These are phyloP conservation scores for Sarcophaga variegata DNA, from an alignment of 2,888 invertebrate species.

Conservation along the genomic window DNA sequence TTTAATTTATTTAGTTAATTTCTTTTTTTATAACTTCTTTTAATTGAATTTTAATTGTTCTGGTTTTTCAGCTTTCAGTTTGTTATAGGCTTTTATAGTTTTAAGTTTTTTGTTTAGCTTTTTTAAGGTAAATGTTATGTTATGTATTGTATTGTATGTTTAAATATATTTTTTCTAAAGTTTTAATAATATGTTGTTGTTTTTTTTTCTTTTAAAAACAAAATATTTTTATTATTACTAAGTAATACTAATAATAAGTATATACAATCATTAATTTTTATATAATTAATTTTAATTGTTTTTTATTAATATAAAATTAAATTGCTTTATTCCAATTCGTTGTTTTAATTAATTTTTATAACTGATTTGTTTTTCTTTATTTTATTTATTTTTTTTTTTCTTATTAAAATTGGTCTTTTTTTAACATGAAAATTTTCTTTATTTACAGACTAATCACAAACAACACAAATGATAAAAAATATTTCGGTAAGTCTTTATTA, in stretches of 20 bases:
- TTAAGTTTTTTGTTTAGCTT: neutral
- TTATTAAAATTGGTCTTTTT: constrained; percentile 51
- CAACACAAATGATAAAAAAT: neutral
- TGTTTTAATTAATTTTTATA: constrained; percentile 4
- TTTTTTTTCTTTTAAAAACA: neutral
- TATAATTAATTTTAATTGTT: neutral
- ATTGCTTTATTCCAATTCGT: constrained; percentile 29
- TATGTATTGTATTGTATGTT: neutral
- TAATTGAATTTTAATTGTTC: constrained; percentile 7
- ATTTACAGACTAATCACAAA: neutral
- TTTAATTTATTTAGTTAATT: neutral
- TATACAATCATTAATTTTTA: neutral
- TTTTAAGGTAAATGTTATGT: constrained; percentile 1
- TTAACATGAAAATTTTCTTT: constrained; percentile 14
- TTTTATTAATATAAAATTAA: constrained; percentile 4
- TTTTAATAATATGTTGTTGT: neutral
- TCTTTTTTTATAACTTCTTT: neutral
- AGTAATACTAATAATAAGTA: neutral
- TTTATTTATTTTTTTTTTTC: neutral
- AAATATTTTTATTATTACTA: constrained; percentile 10
- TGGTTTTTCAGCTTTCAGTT: neutral
- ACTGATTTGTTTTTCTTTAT: neutral
- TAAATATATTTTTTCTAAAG: constrained; percentile 10
- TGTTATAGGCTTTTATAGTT: neutral
- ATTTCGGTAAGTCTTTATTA: neutral